Evolutionary conservation across 1,140 invertebrate species (phyloP).

Genomic region (Mamestra configurata): DNA sequence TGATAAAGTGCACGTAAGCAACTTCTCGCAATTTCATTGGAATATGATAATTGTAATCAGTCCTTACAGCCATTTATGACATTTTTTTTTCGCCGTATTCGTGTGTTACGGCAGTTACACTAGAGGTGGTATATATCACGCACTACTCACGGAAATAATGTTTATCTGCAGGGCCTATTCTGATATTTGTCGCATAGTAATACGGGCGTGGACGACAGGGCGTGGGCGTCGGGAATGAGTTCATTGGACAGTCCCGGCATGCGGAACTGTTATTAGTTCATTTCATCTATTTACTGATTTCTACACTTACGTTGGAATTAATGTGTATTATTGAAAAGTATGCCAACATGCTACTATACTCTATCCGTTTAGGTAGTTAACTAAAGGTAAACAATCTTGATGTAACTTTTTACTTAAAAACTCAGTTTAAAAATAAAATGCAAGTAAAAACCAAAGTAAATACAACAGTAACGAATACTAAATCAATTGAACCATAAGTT

Average conservation of each 20-base stretch:
- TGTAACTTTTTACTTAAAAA: too few relatives aligned
- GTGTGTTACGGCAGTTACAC: constrained; percentile 5
- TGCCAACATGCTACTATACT: neutral
- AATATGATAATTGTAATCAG: constrained; percentile 14
- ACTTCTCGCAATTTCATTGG: neutral
- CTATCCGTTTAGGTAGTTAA: too few relatives aligned
- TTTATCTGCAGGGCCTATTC: constrained; percentile 56
- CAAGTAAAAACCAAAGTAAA: too few relatives aligned
- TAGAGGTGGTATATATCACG: constrained; percentile 1
- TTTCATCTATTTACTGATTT: constrained; percentile 46
- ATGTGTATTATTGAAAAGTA: constrained; percentile 8
- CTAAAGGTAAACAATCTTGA: too few relatives aligned
- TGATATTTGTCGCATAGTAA: constrained; percentile 59
- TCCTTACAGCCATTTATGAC: constrained; percentile 6
- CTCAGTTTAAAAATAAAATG: too few relatives aligned
- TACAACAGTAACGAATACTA: too few relatives aligned
- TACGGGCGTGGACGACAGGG: constrained; percentile 53
- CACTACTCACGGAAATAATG: constrained; percentile 53
- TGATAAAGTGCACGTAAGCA: constrained; percentile 7
- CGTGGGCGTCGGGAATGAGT: constrained; percentile 73
- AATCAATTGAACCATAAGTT: too few relatives aligned
- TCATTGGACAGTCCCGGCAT: constrained; percentile 76
- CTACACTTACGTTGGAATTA: constrained; percentile 2
- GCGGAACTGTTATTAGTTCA: constrained; percentile 66
- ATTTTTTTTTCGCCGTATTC: constrained; percentile 36